phyloP scores from a whole-genome alignment of 2,888 invertebrate genomes.

The Hydriomena furcata region DNA sequence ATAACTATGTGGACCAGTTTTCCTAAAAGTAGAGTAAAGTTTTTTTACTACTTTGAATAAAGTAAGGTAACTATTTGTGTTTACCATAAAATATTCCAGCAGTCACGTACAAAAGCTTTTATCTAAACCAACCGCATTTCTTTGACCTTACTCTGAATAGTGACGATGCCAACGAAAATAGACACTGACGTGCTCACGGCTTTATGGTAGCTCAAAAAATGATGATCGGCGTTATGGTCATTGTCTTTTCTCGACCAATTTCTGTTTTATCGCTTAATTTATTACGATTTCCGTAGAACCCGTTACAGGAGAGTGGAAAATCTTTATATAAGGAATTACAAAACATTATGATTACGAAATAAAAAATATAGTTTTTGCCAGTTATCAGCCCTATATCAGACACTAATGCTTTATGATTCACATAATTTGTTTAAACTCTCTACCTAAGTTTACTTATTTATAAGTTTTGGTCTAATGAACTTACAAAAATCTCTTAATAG shows the following conservation, averaged over 20 bases:
- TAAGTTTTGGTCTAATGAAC: no score
- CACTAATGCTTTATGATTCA: no score
- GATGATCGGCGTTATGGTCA: constrained; percentile 61
- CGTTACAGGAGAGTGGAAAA: not conserved
- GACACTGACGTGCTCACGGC: constrained; percentile 48
- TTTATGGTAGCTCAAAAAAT: constrained; percentile 52
- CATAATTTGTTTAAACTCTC: no score
- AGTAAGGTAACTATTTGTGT: constrained; percentile 49
- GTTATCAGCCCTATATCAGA: no score
- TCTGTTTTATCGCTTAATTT: constrained; percentile 31
- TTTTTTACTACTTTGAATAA: no score
- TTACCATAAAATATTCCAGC: constrained; percentile 33
- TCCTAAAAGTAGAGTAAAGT: no score
- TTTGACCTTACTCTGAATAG: constrained; percentile 54
- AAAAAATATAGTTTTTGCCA: no score
- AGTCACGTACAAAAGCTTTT: constrained; percentile 63
- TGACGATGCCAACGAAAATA: constrained; percentile 59
- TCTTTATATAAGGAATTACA: no score
- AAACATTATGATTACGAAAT: no score
- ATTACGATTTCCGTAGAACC: not conserved
- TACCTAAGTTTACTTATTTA: no score
- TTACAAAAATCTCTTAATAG: no score
- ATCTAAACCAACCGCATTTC: constrained; percentile 60
- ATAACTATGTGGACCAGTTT: no score
- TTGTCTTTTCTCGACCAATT: constrained; percentile 54